Base-by-base conservation (phyloP, 2,888 invertebrate genomes). In the Synergus gifuensis region DNA sequence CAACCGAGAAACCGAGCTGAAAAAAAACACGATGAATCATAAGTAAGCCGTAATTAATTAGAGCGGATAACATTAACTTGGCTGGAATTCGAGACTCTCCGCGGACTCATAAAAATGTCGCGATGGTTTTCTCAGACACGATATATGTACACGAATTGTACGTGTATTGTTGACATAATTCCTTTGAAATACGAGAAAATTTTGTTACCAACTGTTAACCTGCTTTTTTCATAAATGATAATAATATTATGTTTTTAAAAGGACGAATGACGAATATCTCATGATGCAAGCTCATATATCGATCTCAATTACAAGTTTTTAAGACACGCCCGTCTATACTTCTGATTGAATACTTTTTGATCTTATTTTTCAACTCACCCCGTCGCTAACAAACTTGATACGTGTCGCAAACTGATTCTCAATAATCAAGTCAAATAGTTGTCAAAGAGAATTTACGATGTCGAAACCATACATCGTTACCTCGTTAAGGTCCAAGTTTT, bases 21-120 rank as follows among this genome's bases (percentile, higher is more conserved):
- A 84, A 85, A 81, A 64, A 12, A 28, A 28, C 76, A 83, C 88
- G 86, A 87, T 89, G 89, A 88, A 88, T 89, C 89, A 88, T 89
- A 88, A 89, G 87, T 88, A 87, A 88, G 86, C 84, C 85, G 87
- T 88, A 88, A 89, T 89, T 89, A 90, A 89, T 90, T 89, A 89
- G 87, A 82, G 84, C 82, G 88, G 88, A 88, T 88, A 86, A 87
- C 88, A 87, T 88, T 88, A 87, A 86, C 86, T 87, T 88, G 83
- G 85, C 85, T 83, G 87, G 87, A 88, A 88, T 88, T 88, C 87
- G 88, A 88, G 87, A 88, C 87, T 88, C 89, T 87, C 86, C 81
- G 85, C 83, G 88, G 89, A 85, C 86, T 88, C 89, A 86, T 90
- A 88, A 90, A 90, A 89, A 88, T 87, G 89, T 88, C 88, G 84